Evolutionary conservation across 2,797 vertebrate species (phyloP), one percentile per base, ranked within the genome.

Genomic region (Trichosurus vulpecula): DNA sequence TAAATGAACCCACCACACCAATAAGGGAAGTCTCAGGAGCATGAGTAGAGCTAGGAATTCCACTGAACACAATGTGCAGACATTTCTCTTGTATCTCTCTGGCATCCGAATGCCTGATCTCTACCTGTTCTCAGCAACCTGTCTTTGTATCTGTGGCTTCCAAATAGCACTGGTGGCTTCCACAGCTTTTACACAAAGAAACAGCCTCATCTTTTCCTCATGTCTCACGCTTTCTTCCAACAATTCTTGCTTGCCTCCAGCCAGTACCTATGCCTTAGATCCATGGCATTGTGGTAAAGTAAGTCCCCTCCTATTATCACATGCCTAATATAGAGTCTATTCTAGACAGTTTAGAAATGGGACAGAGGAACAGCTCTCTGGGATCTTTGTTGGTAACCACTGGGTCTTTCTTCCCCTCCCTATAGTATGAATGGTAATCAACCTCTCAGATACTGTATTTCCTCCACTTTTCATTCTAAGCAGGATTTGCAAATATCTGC

Each of bases 401-500:
- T 81, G 16, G 22, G 54, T 55, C 54, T 55, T 55, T 55, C 47
- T 81, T 25, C 12, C n/a, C n/a, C 66, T 81, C 66, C 19, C n/a
- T 41, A 13, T 41, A 31, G 14, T 41, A 74, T 41, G 4, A 74
- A 41, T 74, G 41, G 41, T 51, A 87, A 47, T 47, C 9, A 87
- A 11, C n/a, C 41, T 87, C 74, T 87, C 41, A 51, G 41, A 81
- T 47, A 81, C 81, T 81, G 2, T 8, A 87, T 90, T 94, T 74
- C n/a, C 61, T 22, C 35, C 47, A 93, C 58, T 52, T 93, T 47
- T 94, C 54, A 91, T 54, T 94, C 29, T n/a, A n/a, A 91, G 89
- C 51, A 91, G 14, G 90, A 92, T 87, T 91, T 95, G 93, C 94
- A 96, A 92, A 94, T 92, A 95, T 13, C 11, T 92, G 11, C 66